Evolutionary conservation across 2,113 vertebrate genomes (phyloP).

Genomic region (Daboia siamensis): DNA sequence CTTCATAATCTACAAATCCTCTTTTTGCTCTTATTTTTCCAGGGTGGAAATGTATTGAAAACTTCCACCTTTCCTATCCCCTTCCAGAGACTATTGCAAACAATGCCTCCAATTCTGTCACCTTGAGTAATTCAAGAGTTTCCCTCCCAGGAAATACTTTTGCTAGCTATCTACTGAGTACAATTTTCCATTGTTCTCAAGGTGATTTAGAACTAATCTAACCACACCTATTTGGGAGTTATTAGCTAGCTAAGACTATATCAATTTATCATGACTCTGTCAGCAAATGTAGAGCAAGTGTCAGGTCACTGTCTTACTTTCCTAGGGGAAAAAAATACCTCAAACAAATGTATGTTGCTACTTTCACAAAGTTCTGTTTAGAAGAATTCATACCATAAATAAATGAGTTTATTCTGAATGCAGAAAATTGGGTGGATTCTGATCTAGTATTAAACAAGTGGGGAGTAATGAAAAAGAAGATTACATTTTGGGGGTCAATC

Average conservation of each 20-base stretch:
- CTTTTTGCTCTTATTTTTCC: constrained; percentile 8
- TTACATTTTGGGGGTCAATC: not conserved
- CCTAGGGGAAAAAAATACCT: not conserved
- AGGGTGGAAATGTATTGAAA: constrained; percentile 25
- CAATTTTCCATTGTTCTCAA: not conserved
- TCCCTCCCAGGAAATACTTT: not conserved
- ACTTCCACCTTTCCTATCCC: not conserved
- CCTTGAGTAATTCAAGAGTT: not conserved
- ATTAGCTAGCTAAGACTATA: constrained; percentile 7
- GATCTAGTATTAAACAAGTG: not conserved
- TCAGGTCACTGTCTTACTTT: constrained; percentile 20
- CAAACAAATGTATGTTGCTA: constrained; percentile 8
- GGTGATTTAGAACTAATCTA: constrained; percentile 5
- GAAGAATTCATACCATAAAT: not conserved
- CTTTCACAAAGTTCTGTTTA: not conserved
- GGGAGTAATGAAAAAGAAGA: not conserved
- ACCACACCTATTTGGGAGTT: constrained; percentile 6
- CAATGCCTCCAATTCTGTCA: not conserved
- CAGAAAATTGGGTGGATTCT: not conserved
- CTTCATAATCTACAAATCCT: constrained; percentile 8
- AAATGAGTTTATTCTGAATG: not conserved
- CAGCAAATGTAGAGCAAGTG: not conserved
- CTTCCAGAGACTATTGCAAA: not conserved
- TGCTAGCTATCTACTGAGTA: not conserved
- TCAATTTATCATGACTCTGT: constrained; percentile 3